A percentile compares a stretch with the other conserved stretches of the same genome.
These are phyloP conservation scores for Myotis daubentonii DNA, from an alignment of 2,797 vertebrate genomes.

Conservation along the genomic window DNA sequence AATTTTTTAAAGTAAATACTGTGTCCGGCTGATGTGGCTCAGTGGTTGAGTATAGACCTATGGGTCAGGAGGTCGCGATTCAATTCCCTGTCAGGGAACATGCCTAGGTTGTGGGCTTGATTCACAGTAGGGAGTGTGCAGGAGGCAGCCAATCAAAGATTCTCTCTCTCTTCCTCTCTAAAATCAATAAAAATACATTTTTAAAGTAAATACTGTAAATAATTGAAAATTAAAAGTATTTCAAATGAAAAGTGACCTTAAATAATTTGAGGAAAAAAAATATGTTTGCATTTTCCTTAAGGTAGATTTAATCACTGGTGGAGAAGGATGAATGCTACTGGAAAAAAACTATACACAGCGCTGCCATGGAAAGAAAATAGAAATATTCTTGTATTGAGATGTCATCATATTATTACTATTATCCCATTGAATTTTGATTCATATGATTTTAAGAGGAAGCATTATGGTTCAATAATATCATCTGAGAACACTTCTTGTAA, in stretches of 20 bases:
- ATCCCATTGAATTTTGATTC: not conserved
- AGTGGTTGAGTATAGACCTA: too few relatives aligned
- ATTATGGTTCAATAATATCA: not conserved
- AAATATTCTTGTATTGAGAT: not conserved
- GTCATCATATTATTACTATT: not conserved
- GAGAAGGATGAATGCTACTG: not conserved
- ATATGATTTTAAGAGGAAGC: not conserved
- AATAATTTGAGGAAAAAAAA: not conserved
- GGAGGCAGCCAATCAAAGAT: too few relatives aligned
- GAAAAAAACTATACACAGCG: not conserved
- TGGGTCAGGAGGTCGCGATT: too few relatives aligned
- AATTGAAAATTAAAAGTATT: not conserved
- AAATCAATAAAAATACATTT: too few relatives aligned
- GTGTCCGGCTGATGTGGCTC: too few relatives aligned
- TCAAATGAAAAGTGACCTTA: not conserved
- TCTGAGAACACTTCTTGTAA: not conserved
- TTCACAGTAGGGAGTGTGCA: too few relatives aligned
- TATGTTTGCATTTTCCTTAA: not conserved
- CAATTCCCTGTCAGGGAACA: too few relatives aligned
- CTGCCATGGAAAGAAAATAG: not conserved
- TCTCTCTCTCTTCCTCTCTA: too few relatives aligned
- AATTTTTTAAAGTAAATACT: not conserved
- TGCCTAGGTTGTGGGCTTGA: too few relatives aligned
- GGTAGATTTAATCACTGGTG: not conserved
- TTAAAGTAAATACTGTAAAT: not conserved